Conservation (phyloP, 2,888 invertebrate species). For the Autographa gamma region DNA sequence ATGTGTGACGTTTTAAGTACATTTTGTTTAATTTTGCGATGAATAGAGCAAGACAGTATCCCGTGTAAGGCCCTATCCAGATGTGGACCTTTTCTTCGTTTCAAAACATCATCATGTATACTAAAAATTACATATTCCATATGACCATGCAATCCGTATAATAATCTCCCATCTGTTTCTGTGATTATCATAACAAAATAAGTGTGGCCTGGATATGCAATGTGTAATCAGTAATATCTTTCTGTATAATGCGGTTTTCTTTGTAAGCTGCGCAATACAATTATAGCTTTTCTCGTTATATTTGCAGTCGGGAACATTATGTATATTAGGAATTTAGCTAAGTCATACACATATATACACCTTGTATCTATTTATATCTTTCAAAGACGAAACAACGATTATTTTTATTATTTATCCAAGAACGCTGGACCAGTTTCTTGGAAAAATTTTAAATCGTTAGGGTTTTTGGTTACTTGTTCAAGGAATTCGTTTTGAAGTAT, state of each 20-base stretch:
- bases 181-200: conserved; percentile 4
- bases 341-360: not conserved
- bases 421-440: too few species aligned
- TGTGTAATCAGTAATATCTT: conserved; percentile 4
- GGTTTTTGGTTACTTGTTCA: too few species aligned
- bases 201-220: not conserved
- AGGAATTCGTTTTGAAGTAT: too few species aligned
- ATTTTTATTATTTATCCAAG: too few species aligned
- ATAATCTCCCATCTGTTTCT: conserved; percentile 2
- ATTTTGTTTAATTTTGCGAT: too few species aligned
- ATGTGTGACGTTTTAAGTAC: too few species aligned
- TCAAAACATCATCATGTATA: not conserved
- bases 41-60: too few species aligned
- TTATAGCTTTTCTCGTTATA: not conserved
- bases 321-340: not conserved
- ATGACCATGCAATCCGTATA: not conserved
- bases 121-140: not conserved
- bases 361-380: too few species aligned
- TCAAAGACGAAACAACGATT: too few species aligned
- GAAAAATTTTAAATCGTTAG: too few species aligned
- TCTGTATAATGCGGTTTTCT: conserved; percentile 1
- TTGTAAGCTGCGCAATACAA: not conserved
- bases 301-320: not conserved
- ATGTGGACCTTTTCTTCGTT: not conserved
- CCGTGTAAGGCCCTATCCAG: too few species aligned